Evolutionary conservation across 1,140 invertebrate genomes (phyloP), one percentile per base, ranked within the genome.

Genomic region (Acyrthosiphon pisum): DNA sequence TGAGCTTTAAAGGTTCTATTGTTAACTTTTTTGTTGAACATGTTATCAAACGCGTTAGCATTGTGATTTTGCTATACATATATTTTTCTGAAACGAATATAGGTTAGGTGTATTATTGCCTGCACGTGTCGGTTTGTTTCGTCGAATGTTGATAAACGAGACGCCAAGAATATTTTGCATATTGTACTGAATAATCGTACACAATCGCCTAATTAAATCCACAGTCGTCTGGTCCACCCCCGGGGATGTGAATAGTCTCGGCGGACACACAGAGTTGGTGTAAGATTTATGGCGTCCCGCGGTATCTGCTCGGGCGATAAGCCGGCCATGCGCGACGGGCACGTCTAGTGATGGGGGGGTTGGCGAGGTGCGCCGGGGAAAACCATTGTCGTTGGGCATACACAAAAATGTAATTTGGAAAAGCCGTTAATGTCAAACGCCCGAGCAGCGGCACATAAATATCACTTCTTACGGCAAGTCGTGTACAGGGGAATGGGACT

Each of bases 351-450:
- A n/a, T 35, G 60, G 60, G 60, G 6, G 60, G 60, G 14, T 6
- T n/a, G 60, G 44, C 30, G 41, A 30, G 86, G 53, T 30, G n/a
- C 6, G 37, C 35, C 9, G 56, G 89, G 35, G 35, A 44, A 68
- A 44, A 44, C 56, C 90, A 76, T 91, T 76, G 90, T 91, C 90
- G 90, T 91, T 50, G 88, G 88, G 88, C 50, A 89, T 89, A 91
- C 44, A 48, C 91, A 86, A 93, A 84, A 93, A 93, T 93, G 91
- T 84, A 92, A 92, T 92, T 92, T 84, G 91, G 91, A 83, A 83
- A 92, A 53, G 76, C 81, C 68, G 91, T 92, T 92, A 92, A 91
- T 91, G 90, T 91, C 68, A 53, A 81, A 81, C 60, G 30, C 90
- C 50, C 50, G 88, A 37, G 88, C 88, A 37, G 23, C 53, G 88